Conservation (phyloP, 2,797 vertebrate species). For the Paratrypauchen microcephalus region DNA sequence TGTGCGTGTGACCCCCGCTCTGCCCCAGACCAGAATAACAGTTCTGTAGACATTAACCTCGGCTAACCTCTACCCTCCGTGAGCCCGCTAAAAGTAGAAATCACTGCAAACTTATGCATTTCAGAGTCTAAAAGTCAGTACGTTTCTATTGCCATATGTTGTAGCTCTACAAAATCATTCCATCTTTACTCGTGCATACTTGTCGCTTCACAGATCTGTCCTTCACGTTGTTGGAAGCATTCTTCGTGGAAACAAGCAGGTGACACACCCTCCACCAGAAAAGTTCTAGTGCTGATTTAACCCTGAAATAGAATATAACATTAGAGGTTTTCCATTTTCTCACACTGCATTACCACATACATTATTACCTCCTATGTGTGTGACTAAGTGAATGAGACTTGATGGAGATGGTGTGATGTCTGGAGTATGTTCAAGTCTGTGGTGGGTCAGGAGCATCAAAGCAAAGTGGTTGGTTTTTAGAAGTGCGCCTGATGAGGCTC, state of each 20-base stretch:
- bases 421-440: slow-evolving; percentile 29
- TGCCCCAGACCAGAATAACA: slow-evolving; percentile 53
- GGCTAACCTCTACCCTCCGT: slow-evolving; percentile 47
- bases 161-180: background rate
- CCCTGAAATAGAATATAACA: background rate
- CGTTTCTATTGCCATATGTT: slow-evolving; percentile 23
- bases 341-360: background rate
- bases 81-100: slow-evolving; percentile 61
- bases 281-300: background rate
- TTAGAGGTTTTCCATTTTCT: background rate
- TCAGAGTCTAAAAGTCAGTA: slow-evolving; percentile 36
- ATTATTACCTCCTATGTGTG: slow-evolving; percentile 1
- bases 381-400: slow-evolving; percentile 12
- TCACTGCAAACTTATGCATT: slow-evolving; percentile 36
- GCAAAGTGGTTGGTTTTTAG: slow-evolving; percentile 16
- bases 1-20: slow-evolving; percentile 45
- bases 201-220: too few species aligned
- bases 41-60: slow-evolving; percentile 41
- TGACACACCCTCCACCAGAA: background rate
- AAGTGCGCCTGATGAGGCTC: slow-evolving; percentile 30
- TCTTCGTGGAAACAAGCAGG: background rate
- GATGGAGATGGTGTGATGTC: slow-evolving; percentile 28
- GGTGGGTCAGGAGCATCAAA: too few species aligned
- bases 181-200: too few species aligned
- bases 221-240: background rate